Conservation (phyloP, 2,888 invertebrate genomes). For the Apodemia hepburni region DNA sequence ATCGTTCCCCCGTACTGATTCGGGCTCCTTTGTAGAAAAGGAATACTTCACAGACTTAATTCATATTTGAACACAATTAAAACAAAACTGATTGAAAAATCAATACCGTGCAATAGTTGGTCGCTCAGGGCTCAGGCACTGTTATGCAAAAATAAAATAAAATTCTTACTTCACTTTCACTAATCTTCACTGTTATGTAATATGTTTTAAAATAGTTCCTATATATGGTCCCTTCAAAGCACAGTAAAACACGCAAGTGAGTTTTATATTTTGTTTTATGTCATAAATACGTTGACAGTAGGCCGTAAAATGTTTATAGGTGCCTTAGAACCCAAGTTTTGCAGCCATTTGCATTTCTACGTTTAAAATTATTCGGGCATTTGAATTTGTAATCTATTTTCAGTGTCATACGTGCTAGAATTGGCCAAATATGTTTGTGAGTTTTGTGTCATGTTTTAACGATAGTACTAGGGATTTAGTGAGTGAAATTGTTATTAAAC, state of each 20-base stretch:
- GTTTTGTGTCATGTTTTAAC: neutral
- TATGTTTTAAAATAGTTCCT: neutral
- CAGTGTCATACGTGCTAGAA: neutral
- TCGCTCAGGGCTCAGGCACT: too few species aligned
- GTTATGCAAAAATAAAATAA: too few species aligned
- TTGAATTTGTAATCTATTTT: neutral
- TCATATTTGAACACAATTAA: too few species aligned
- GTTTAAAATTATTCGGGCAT: constrained; percentile 30
- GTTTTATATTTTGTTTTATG: constrained; percentile 20
- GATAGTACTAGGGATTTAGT: neutral
- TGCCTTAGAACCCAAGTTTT: constrained; percentile 26
- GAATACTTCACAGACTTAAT: too few species aligned
- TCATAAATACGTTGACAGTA: constrained; percentile 18
- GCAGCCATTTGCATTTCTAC: constrained; percentile 76
- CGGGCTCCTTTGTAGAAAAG: too few species aligned
- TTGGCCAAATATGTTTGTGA: neutral
- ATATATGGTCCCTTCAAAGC: constrained; percentile 11
- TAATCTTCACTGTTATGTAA: neutral
- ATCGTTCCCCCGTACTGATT: too few species aligned
- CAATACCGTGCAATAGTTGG: too few species aligned
- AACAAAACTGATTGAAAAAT: too few species aligned
- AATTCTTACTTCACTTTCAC: too few species aligned
- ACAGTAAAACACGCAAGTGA: constrained; percentile 18
- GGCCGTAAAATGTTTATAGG: constrained; percentile 22
- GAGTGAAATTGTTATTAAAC: neutral